Percentiles rank a stretch among this genome's conserved stretches.
phyloP scores from a whole-genome alignment of 2,888 invertebrate genomes.

The Cerastis leucographa region DNA sequence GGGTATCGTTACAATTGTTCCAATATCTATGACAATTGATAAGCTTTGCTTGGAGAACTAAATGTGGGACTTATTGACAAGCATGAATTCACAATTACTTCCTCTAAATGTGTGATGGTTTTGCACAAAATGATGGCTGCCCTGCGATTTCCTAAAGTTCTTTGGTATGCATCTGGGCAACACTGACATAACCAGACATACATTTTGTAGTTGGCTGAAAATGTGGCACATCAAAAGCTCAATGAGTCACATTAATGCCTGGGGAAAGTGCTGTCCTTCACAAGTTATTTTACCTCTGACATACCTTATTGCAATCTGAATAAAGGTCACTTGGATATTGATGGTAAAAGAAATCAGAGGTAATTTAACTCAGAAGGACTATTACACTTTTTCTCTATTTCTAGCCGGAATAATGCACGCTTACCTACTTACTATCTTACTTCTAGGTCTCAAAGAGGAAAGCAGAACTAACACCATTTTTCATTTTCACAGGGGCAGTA shows the following conservation, averaged over 20 bases:
- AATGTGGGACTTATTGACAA: not conserved
- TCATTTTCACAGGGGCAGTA: conserved; percentile 30
- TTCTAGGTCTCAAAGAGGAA: not conserved
- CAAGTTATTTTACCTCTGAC: not conserved
- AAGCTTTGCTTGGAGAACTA: conserved; percentile 8
- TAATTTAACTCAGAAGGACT: not conserved
- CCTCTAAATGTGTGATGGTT: not conserved
- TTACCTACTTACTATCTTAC: not conserved
- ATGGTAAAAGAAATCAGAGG: not conserved
- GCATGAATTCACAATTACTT: not conserved
- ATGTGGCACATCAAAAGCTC: not conserved
- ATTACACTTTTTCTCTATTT: not conserved
- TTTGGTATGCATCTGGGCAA: conserved; percentile 3
- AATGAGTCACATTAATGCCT: not conserved
- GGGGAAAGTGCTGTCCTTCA: not conserved
- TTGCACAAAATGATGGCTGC: conserved; percentile 10
- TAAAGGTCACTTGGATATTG: not conserved
- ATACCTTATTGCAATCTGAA: not conserved
- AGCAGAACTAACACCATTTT: conserved; percentile 17
- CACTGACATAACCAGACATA: not conserved
- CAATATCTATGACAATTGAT: not conserved
- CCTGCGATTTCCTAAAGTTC: not conserved
- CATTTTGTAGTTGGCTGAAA: not conserved
- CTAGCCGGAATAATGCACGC: conserved; percentile 2
- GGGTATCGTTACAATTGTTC: not conserved